Conservation (phyloP, 1,140 invertebrate genomes). For the Coelopa frigida region DNA sequence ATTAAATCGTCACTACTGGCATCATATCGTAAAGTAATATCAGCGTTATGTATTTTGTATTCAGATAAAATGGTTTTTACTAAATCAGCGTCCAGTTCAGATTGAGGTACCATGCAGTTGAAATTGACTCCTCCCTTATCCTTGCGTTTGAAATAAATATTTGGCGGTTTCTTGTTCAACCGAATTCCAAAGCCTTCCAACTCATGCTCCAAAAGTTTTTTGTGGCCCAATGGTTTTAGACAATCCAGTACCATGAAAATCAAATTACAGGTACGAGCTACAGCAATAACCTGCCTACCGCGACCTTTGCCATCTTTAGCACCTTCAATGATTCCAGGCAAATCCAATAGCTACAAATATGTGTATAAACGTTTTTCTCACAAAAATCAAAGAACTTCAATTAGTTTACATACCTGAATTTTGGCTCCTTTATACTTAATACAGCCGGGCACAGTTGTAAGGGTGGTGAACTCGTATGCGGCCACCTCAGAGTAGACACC, state of each 20-base stretch:
- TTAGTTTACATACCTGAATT: slow-evolving; percentile 69
- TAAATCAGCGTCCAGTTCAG: slow-evolving; percentile 89
- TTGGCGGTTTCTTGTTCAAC: slow-evolving; percentile 94
- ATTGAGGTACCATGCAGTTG: slow-evolving; percentile 82
- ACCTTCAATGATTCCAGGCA: slow-evolving; percentile 99
- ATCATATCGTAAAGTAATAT: slow-evolving; percentile 89
- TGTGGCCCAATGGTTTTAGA: slow-evolving; percentile 93
- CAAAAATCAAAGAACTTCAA: background rate
- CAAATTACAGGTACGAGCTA: slow-evolving; percentile 94
- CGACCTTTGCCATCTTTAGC: slow-evolving; percentile 84
- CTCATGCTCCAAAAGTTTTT: slow-evolving; percentile 93
- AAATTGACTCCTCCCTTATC: slow-evolving; percentile 92
- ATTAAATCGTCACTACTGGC: slow-evolving; percentile 97
- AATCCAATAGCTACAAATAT: slow-evolving; percentile 65
- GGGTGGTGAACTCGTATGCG: slow-evolving; percentile 98
- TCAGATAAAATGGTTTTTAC: slow-evolving; percentile 96
- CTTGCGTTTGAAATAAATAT: slow-evolving; percentile 93
- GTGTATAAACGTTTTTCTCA: too few species aligned
- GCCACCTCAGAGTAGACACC: slow-evolving; percentile 99
- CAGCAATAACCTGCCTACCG: slow-evolving; percentile 98
- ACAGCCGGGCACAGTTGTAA: slow-evolving; percentile 98
- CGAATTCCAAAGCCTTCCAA: slow-evolving; percentile 97
- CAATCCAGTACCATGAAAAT: slow-evolving; percentile 99
- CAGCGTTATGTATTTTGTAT: slow-evolving; percentile 98
- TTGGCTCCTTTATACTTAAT: slow-evolving; percentile 99